These are phyloP conservation scores for Thripadectes ignobilis DNA, from an alignment of 2,797 vertebrate genomes.

Conservation along the genomic window DNA sequence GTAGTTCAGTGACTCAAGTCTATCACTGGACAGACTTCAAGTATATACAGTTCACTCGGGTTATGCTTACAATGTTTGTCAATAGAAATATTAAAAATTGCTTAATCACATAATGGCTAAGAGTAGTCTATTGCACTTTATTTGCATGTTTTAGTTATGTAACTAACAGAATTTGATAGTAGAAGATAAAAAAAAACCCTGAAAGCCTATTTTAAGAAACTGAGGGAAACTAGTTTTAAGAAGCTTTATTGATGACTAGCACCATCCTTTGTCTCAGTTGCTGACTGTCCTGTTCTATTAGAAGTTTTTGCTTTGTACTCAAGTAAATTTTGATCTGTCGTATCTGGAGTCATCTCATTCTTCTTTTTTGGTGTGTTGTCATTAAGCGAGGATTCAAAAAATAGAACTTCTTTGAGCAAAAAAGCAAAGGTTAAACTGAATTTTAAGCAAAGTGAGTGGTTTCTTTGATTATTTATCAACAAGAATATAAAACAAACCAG, in stretches of 20 bases:
- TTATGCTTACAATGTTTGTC: conserved; percentile 41
- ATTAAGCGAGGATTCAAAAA: not conserved
- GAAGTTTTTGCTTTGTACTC: not conserved
- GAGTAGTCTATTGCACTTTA: conserved; percentile 7
- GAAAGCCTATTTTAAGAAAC: not conserved
- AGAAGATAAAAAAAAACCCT: not conserved
- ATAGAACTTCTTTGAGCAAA: not conserved
- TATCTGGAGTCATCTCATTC: not conserved
- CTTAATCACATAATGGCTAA: not conserved
- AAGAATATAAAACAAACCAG: not conserved
- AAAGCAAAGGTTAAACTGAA: not conserved
- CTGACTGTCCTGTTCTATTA: not conserved
- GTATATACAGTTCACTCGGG: not conserved
- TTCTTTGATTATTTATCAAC: not conserved
- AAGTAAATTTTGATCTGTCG: not conserved
- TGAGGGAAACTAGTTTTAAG: not conserved
- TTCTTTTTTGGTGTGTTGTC: not conserved
- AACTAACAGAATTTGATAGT: not conserved
- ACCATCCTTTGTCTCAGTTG: not conserved
- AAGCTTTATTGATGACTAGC: not conserved
- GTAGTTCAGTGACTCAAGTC: not conserved
- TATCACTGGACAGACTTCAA: not conserved
- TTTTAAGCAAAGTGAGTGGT: not conserved
- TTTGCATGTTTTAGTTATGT: not conserved
- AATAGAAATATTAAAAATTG: conserved; percentile 63